phyloP scores from a whole-genome alignment of 1,140 invertebrate genomes.

The Medauroidea extradentata region DNA sequence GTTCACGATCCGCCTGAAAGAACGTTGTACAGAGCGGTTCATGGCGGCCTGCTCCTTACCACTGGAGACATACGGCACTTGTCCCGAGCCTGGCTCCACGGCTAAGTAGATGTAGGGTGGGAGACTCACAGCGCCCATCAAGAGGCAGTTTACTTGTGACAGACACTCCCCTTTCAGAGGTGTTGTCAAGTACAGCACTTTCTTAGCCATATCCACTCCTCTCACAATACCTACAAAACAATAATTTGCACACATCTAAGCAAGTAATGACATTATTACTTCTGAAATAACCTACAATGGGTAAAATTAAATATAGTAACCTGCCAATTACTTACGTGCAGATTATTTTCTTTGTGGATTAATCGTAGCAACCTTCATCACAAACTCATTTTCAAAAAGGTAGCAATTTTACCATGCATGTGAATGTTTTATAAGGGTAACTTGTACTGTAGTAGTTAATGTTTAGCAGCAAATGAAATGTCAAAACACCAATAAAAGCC shows the following conservation, averaged over 20 bases:
- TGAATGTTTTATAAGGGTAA: no score
- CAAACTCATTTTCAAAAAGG: no score
- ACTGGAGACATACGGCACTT: conserved; percentile 1
- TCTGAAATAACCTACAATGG: no score
- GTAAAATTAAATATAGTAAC: no score
- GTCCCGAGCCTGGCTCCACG: neutral
- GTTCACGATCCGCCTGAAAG: conserved; percentile 1
- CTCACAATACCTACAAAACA: neutral
- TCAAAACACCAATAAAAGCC: no score
- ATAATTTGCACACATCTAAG: neutral
- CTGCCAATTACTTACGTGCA: no score
- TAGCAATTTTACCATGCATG: no score
- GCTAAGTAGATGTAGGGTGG: neutral
- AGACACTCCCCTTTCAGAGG: neutral
- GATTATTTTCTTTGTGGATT: no score
- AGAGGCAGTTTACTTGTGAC: neutral
- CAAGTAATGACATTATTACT: no score
- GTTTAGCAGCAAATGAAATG: no score
- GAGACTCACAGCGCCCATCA: neutral
- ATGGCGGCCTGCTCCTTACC: neutral
- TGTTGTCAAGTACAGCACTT: neutral
- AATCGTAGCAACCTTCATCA: no score
- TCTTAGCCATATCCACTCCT: neutral
- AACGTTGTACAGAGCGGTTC: neutral
- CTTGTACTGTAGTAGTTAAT: no score